These are phyloP conservation scores for Rhinoderma darwinii DNA, from an alignment of 2,113 vertebrate species.

Conservation along the genomic window DNA sequence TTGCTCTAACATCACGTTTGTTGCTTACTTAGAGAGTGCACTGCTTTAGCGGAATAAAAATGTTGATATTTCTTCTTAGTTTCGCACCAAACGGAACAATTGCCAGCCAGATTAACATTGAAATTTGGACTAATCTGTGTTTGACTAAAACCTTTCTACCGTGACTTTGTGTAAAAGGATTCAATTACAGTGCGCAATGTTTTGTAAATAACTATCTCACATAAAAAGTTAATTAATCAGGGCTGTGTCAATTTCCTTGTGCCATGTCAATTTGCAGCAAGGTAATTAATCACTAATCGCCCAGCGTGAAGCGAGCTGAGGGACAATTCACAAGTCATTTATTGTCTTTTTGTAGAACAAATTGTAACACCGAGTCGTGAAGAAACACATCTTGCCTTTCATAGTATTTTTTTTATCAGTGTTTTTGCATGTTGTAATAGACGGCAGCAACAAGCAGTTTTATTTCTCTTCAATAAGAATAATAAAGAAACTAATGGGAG, in stretches of 20 bases:
- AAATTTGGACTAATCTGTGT: constrained; percentile 71
- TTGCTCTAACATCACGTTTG: constrained; percentile 10
- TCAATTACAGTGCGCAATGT: constrained; percentile 76
- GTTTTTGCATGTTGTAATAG: constrained; percentile 78
- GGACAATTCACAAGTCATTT: constrained; percentile 75
- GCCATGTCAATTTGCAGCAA: constrained; percentile 82
- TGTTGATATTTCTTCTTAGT: constrained; percentile 56
- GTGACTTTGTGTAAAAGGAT: constrained; percentile 71
- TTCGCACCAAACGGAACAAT: constrained; percentile 42
- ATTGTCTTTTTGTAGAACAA: constrained; percentile 74
- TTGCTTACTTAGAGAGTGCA: neutral
- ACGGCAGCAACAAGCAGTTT: constrained; percentile 77
- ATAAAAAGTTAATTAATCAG: constrained; percentile 89
- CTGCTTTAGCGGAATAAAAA: constrained; percentile 44
- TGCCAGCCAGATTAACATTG: constrained; percentile 56
- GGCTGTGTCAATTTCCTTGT: constrained; percentile 82
- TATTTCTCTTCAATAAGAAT: constrained; percentile 82
- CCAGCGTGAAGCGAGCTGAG: constrained; percentile 74
- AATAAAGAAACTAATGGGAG: constrained; percentile 81
- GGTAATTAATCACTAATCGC: constrained; percentile 89
- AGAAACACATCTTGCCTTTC: constrained; percentile 78
- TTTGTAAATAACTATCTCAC: constrained; percentile 79
- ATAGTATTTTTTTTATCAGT: constrained; percentile 84
- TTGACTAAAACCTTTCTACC: constrained; percentile 71
- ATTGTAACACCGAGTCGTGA: constrained; percentile 69